Evolutionary conservation across 2,888 invertebrate genomes (phyloP).

Genomic region (Eupithecia exiguata): DNA sequence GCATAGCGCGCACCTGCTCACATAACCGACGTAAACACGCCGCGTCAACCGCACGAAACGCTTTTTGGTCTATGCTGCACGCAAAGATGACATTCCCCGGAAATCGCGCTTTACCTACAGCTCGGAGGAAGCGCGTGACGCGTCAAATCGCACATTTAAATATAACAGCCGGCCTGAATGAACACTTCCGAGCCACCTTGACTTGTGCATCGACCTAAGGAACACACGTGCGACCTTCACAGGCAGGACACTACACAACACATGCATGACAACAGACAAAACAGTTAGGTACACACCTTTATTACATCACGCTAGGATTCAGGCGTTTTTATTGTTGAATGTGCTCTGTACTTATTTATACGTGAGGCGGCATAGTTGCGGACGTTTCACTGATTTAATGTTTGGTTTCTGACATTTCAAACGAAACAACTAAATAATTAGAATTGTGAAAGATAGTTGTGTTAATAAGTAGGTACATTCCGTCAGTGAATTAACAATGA

Average conservation of each 20-base stretch:
- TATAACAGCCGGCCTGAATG: slow-evolving; percentile 79
- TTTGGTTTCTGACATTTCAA: slow-evolving; percentile 32
- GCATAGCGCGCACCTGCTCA: slow-evolving; percentile 73
- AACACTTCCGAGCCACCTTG: slow-evolving; percentile 78
- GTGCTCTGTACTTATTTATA: slow-evolving; percentile 49
- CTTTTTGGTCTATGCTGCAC: neutral
- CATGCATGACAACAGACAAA: slow-evolving; percentile 43
- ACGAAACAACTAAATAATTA: slow-evolving; percentile 16
- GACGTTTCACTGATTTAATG: slow-evolving; percentile 23
- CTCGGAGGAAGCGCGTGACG: slow-evolving; percentile 65
- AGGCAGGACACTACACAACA: slow-evolving; percentile 55
- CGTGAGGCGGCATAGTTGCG: slow-evolving; percentile 40
- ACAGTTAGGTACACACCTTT: slow-evolving; percentile 65
- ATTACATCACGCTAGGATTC: slow-evolving; percentile 45
- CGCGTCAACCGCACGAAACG: slow-evolving; percentile 33
- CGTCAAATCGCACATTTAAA: slow-evolving; percentile 73
- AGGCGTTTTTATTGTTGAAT: slow-evolving; percentile 42
- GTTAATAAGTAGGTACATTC: slow-evolving; percentile 59
- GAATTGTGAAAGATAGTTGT: slow-evolving; percentile 33
- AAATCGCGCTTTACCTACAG: slow-evolving; percentile 48
- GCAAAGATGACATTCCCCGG: slow-evolving; percentile 54
- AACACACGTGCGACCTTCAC: slow-evolving; percentile 77
- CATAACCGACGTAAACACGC: slow-evolving; percentile 78
- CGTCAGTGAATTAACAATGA: slow-evolving; percentile 69
- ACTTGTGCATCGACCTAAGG: slow-evolving; percentile 80